Percentiles rank a stretch among this genome's conserved stretches.
phyloP scores from a whole-genome alignment of 2,888 invertebrate species.

The Nemurella pictetii region DNA sequence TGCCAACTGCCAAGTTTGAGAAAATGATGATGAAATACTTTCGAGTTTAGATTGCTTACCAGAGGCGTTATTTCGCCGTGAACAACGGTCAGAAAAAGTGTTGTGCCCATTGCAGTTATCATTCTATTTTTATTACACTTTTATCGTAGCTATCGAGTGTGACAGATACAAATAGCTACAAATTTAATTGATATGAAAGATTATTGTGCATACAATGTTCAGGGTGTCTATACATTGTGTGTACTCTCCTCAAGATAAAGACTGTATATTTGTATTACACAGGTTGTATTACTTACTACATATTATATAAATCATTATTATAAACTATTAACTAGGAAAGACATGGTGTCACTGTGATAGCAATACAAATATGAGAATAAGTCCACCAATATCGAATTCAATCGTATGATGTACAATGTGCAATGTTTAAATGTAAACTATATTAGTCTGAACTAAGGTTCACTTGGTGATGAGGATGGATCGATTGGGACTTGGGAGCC shows the following conservation, averaged over 20 bases:
- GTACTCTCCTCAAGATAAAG: neutral
- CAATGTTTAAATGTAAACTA: neutral
- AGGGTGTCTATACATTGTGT: neutral
- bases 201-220: no score
- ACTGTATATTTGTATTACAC: neutral
- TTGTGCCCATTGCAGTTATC: neutral
- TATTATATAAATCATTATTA: neutral
- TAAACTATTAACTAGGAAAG: no score
- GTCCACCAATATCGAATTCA: neutral
- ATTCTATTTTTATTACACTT: neutral
- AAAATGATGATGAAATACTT: neutral
- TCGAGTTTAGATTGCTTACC: no score
- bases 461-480: neutral
- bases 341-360: neutral
- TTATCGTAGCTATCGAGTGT: neutral
- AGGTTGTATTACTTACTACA: neutral
- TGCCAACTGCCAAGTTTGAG: neutral
- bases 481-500: no score
- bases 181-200: neutral
- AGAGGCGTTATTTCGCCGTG: neutral
- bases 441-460: neutral
- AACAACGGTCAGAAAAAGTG: neutral
- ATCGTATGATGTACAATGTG: constrained; percentile 11
- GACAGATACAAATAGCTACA: neutral
- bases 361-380: neutral